phyloP scores from a whole-genome alignment of 2,888 invertebrate species.

The Scaptomyza parva region DNA sequence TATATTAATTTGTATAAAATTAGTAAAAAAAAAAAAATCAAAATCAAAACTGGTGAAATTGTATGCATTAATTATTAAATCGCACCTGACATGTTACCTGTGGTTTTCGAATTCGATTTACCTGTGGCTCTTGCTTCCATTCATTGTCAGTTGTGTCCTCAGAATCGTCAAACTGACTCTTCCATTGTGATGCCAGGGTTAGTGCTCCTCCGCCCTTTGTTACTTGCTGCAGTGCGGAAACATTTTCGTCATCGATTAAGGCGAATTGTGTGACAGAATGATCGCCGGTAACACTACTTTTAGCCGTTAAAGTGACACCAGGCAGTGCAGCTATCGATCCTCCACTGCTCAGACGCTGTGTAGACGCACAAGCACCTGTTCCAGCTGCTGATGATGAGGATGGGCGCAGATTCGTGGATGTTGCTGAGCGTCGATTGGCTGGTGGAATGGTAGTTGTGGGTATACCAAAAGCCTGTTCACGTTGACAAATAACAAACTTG shows the following conservation, averaged over 20 bases:
- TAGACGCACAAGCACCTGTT: conserved; percentile 49
- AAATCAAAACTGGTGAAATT: not conserved
- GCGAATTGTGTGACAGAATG: conserved; percentile 96
- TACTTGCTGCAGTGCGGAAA: conserved; percentile 94
- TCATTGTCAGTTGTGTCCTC: conserved; percentile 97
- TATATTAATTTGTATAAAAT: not conserved
- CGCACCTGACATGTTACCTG: conserved; percentile 73
- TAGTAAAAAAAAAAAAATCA: not conserved
- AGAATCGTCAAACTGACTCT: conserved; percentile 97
- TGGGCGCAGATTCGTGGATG: conserved; percentile 81
- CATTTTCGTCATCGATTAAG: conserved; percentile 96
- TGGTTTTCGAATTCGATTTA: conserved; percentile 90
- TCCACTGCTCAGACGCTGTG: conserved; percentile 46
- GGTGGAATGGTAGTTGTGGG: conserved; percentile 48
- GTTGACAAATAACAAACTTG: conserved; percentile 36
- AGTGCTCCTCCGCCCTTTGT: conserved; percentile 95
- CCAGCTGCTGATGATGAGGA: conserved; percentile 64
- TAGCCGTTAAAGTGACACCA: conserved; percentile 46
- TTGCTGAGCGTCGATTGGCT: conserved; percentile 78
- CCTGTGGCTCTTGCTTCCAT: conserved; percentile 93
- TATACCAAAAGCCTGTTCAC: conserved; percentile 42
- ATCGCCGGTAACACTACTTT: conserved; percentile 87
- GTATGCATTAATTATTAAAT: conserved; percentile 34
- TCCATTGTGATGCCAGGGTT: conserved; percentile 97
- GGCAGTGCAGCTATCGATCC: conserved; percentile 26